A percentile compares a stretch with the other conserved stretches of the same genome.
phyloP scores from a whole-genome alignment of 1,140 invertebrate genomes.

The Triops longicaudatus region DNA sequence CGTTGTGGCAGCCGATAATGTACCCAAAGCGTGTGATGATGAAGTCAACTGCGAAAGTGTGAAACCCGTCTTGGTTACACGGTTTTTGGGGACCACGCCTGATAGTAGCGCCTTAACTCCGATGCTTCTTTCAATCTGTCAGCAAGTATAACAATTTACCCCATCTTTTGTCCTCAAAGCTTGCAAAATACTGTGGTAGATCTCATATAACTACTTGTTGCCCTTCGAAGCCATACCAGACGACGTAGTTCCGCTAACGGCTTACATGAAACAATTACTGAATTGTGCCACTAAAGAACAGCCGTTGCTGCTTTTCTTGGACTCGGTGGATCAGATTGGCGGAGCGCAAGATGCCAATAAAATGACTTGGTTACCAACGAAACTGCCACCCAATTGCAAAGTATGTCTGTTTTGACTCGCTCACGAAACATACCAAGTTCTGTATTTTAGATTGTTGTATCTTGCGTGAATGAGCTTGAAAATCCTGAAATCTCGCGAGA shows the following conservation, averaged over 20 bases:
- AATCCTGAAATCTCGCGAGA: conserved; percentile 77
- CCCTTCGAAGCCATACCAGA: conserved; percentile 89
- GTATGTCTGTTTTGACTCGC: too few relatives aligned
- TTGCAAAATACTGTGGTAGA: conserved; percentile 47
- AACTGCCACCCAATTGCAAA: conserved; percentile 82
- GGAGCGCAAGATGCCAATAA: conserved; percentile 88
- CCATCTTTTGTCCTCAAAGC: background rate
- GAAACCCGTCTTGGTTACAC: conserved; percentile 75
- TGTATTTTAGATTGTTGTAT: conserved; percentile 65
- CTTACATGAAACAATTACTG: conserved; percentile 88
- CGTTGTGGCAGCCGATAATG: background rate
- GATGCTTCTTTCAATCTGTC: conserved; percentile 88
- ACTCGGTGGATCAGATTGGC: conserved; percentile 92
- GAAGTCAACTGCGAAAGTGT: conserved; percentile 36
- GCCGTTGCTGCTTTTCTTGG: conserved; percentile 76
- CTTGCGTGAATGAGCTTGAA: conserved; percentile 75
- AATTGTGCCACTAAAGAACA: conserved; percentile 69
- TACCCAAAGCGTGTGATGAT: background rate
- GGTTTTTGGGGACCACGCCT: conserved; percentile 93
- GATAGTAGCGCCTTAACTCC: conserved; percentile 91
- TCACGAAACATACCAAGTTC: conserved; percentile 19
- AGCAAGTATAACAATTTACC: conserved; percentile 56
- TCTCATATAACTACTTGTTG: conserved; percentile 89
- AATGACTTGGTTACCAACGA: conserved; percentile 89
- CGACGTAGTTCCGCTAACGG: conserved; percentile 88